Conservation (phyloP, 2,888 invertebrate genomes). For the Cheilosia vernalis region DNA sequence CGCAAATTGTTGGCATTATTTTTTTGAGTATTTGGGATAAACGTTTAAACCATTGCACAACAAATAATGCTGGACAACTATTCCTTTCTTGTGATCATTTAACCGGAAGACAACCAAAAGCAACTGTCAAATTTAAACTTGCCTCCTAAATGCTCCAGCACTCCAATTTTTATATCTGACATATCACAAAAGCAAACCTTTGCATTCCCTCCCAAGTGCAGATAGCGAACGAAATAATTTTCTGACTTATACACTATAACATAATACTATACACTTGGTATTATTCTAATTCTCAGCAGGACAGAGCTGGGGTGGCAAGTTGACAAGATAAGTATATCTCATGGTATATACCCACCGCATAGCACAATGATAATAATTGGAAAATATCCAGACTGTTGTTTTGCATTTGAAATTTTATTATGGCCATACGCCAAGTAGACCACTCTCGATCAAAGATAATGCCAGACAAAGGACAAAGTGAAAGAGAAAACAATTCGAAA, state of each 20-base stretch:
- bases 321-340: not conserved
- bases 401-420: constrained; percentile 31
- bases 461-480: constrained; percentile 10
- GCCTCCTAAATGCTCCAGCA: too few species aligned
- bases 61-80: too few species aligned
- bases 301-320: not conserved
- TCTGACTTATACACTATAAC: not conserved
- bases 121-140: too few species aligned
- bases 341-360: constrained; percentile 1
- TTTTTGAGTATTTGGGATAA: too few species aligned
- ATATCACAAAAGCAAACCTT: too few species aligned
- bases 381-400: constrained; percentile 52
- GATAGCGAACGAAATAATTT: not conserved
- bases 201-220: not conserved
- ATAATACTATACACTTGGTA: not conserved
- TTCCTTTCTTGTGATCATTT: too few species aligned
- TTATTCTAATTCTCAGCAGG: constrained; percentile 7
- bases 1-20: too few species aligned
- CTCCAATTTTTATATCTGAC: too few species aligned
- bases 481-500: constrained; percentile 29
- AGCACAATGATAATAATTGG: constrained; percentile 52
- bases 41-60: too few species aligned
- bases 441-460: constrained; percentile 39
- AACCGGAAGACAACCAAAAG: too few species aligned
- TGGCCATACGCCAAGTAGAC: constrained; percentile 61